Evolutionary conservation across 2,888 invertebrate species (phyloP), one percentile per base, ranked within the genome.

Genomic region (Coelogynopora nodosa): DNA sequence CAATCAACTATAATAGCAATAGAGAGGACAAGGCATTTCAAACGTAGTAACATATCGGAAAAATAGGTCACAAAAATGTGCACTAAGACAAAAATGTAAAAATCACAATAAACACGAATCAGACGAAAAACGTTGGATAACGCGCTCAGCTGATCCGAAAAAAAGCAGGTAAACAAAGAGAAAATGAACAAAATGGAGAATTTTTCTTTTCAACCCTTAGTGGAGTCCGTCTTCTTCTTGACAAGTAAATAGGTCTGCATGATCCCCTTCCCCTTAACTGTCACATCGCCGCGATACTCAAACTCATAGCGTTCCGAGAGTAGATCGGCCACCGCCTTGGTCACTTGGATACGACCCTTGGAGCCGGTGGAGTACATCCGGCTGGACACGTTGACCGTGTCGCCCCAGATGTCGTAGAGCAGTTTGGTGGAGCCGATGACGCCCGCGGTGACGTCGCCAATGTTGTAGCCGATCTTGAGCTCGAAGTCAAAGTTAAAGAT

Each of bases 341-440:
- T 91, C 31, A 92, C 92, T 31, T 87, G 87, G 2, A 87, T 88
- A 26, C 67, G 31, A n/a, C 87, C 87, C 29, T 86, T 88, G 10
- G 97, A 94, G 0, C 98, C 98, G 0, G 97, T 98, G 0, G 96
- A 96, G 92, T 98, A 98, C 98, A 98, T 98, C 86, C 98, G 93
- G 2, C 96, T 96, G 0, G 98, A 96, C 87, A 98, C 97, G 91
- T 98, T 98, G 0, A 98, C 98, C 0, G 98, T 96, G 91, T 98
- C 98, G 0, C 98, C 98, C 98, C 98, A 98, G 89, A 98, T 98
- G 91, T 98, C 98, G 90, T 97, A 98, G 91, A 96, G 96, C 88
- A 98, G 93, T 91, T 98, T 98, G 0, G 96, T 96, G 2, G 97
- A 97, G 0, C 98, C 98, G 86, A 98, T 97, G 0, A 98, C 94